These are phyloP conservation scores for Tangara arthus DNA, from an alignment of 2,797 vertebrate species.

Conservation along the genomic window DNA sequence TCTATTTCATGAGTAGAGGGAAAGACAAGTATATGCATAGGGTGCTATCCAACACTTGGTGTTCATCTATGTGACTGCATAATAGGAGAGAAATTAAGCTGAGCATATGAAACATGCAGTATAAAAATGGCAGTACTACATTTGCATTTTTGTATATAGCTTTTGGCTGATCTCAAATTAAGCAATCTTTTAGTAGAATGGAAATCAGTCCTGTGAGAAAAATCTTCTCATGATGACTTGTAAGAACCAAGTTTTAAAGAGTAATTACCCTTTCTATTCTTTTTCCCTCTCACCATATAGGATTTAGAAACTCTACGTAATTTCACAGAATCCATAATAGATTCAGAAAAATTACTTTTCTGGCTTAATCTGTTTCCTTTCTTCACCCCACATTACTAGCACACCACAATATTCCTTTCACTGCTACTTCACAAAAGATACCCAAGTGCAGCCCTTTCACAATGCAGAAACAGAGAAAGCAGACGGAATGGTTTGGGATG, in stretches of 20 bases:
- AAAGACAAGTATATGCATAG: neutral
- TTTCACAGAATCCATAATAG: neutral
- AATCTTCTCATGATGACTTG: neutral
- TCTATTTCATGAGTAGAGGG: neutral
- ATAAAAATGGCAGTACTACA: neutral
- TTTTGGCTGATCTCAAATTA: neutral
- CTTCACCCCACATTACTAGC: neutral
- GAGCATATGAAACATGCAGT: neutral
- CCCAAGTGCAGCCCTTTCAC: neutral
- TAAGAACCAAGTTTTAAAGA: neutral
- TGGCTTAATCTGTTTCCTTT: neutral
- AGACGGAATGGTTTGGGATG: neutral
- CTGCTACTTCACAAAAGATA: neutral
- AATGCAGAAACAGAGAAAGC: neutral
- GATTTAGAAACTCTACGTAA: neutral
- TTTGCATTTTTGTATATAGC: neutral
- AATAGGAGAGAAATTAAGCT: neutral
- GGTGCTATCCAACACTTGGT: neutral
- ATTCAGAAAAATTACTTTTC: neutral
- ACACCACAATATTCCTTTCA: neutral
- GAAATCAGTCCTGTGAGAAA: neutral
- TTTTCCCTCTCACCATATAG: neutral
- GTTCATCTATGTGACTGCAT: neutral
- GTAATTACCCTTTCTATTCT: neutral
- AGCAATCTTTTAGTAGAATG: neutral